phyloP scores from a whole-genome alignment of 2,113 vertebrate genomes.

The Lampris megalopsis region DNA sequence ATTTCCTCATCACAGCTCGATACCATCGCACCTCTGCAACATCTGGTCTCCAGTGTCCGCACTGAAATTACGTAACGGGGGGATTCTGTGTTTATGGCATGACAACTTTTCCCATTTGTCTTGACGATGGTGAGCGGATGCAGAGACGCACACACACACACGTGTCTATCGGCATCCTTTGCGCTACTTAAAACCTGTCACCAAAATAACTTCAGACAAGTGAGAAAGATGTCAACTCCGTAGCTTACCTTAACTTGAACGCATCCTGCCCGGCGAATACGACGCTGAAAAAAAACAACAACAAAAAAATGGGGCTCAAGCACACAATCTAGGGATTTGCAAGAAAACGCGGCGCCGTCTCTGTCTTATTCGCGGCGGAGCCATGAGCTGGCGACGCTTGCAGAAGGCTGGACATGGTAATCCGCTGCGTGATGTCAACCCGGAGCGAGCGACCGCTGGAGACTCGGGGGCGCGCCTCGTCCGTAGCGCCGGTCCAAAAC shows the following conservation, averaged over 20 bases:
- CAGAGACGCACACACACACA: too few species aligned
- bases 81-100: conserved; percentile 20
- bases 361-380: conserved; percentile 54
- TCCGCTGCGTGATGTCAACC: conserved; percentile 71
- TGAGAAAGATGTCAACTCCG: conserved; percentile 15
- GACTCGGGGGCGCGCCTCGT: conserved; percentile 59
- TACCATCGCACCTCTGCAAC: conserved; percentile 33
- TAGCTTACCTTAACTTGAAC: conserved; percentile 58
- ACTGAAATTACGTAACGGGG: conserved; percentile 70
- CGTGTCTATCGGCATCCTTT: too few species aligned
- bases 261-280: conserved; percentile 38
- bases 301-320: too few species aligned
- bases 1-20: conserved; percentile 23
- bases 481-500: conserved; percentile 61
- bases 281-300: not conserved
- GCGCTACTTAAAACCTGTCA: too few species aligned
- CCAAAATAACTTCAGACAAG: not conserved
- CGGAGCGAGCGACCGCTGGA: conserved; percentile 52
- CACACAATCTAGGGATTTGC: conserved; percentile 29
- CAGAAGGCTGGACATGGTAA: conserved; percentile 77
- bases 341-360: conserved; percentile 45
- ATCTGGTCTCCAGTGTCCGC: conserved; percentile 54
- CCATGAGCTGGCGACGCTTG: conserved; percentile 61
- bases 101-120: conserved; percentile 56
- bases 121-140: too few species aligned